Evolutionary conservation across 35 echinoderm and acorn worm species (phyloP), one percentile per base, ranked within the genome.

Genomic region (Strongylocentrotus purpuratus): DNA sequence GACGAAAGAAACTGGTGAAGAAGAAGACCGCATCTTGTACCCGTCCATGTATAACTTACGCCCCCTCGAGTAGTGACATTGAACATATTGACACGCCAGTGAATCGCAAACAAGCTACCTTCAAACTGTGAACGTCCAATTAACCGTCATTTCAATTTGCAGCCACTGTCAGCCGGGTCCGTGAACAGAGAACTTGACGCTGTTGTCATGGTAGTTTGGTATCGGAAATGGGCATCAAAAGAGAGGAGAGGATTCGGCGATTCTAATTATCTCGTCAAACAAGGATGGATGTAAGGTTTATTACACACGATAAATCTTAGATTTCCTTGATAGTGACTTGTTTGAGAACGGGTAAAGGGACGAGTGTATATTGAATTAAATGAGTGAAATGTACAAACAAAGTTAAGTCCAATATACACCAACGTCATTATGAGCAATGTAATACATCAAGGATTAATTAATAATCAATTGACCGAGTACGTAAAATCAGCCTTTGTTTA

Each of bases 251-350:
- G 65, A n/a, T 78, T 78, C 65, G 22, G 20, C 65, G 22, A n/a
- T 78, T 78, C 65, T 78, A 78, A 78, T 78, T 78, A 78, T 78
- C 65, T 78, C 65, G 65, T 78, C 65, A 78, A 78, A 78, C 65
- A 78, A n/a, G 65, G 65, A 78, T 78, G 65, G 28, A 78, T 78
- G 65, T 22, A 78, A n/a, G 65, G 65, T 22, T 78, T n/a, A 78
- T n/a, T 8, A 70, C 17, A 70, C 61, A 70, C 25, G 17, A 28
- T 70, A 70, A 70, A 78, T 22, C 20, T n/a, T 78, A 28, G 65
- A 78, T 78, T n/a, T 78, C 25, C 65, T 4, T 6, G 61, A 70
- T 78, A 78, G 25, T 22, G 65, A 25, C 65, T 22, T 78, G 4
- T n/a, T 78, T 28, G 65, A 78, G 65, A 78, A 18, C 50, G n/a